Evolutionary conservation across 2,888 invertebrate species (phyloP).

Genomic region (Ichneumoninae sp.): DNA sequence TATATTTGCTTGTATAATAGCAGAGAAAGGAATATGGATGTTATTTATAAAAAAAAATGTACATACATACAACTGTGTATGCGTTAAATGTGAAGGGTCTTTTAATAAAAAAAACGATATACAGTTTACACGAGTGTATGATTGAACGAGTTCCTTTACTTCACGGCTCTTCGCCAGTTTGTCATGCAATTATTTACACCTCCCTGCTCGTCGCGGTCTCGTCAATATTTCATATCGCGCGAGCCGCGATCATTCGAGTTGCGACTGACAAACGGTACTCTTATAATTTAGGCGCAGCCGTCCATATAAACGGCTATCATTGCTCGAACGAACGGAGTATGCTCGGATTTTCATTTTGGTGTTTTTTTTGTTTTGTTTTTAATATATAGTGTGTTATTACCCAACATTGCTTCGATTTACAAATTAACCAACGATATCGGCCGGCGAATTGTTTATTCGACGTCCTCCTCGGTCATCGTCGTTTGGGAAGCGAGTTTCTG

Average conservation of each 20-base stretch:
- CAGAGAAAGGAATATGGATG: slow-evolving; percentile 57
- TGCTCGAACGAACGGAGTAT: slow-evolving; percentile 58
- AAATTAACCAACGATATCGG: slow-evolving; percentile 72
- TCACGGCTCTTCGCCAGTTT: slow-evolving; percentile 1
- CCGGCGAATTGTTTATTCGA: slow-evolving; percentile 76
- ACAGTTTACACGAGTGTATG: slow-evolving; percentile 52
- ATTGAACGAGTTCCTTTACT: slow-evolving; percentile 25
- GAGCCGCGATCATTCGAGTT: slow-evolving; percentile 44
- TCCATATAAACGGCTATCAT: slow-evolving; percentile 26
- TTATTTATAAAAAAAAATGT: slow-evolving; percentile 60
- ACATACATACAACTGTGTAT: slow-evolving; percentile 55
- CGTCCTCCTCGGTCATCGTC: slow-evolving; percentile 81
- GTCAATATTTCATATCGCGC: slow-evolving; percentile 24
- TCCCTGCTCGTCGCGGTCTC: slow-evolving; percentile 30
- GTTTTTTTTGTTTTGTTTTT: slow-evolving; percentile 62
- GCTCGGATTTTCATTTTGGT: slow-evolving; percentile 38
- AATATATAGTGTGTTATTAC: slow-evolving; percentile 74
- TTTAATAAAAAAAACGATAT: slow-evolving; percentile 45
- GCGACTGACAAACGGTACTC: slow-evolving; percentile 33
- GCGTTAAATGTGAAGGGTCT: slow-evolving; percentile 58
- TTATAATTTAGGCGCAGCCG: slow-evolving; percentile 41
- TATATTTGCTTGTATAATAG: slow-evolving; percentile 51
- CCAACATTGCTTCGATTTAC: slow-evolving; percentile 75
- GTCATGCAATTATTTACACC: slow-evolving; percentile 59
- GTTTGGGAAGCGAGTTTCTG: slow-evolving; percentile 78